Conservation (phyloP, 2,113 vertebrate genomes). For the Atractosteus spatula region DNA sequence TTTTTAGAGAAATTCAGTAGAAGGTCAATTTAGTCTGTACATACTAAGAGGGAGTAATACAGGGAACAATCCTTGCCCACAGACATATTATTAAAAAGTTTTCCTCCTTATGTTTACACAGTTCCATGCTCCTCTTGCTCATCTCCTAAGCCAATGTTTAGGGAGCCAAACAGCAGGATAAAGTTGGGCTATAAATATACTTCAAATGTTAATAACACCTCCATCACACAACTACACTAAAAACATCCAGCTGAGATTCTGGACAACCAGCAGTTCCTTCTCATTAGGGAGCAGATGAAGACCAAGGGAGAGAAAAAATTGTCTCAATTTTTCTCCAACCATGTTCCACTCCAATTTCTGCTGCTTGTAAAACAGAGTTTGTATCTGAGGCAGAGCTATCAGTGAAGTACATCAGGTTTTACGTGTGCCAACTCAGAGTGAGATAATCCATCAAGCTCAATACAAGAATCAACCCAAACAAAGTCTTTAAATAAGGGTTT, state of each 20-base stretch:
- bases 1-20: too few species aligned
- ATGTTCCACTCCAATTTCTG: conserved; percentile 26
- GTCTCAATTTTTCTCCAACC: conserved; percentile 36
- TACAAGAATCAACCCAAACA: background rate
- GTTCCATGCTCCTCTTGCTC: too few species aligned
- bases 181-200: too few species aligned
- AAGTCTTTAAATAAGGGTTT: conserved; percentile 10
- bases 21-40: too few species aligned
- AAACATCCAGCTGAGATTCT: background rate
- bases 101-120: too few species aligned
- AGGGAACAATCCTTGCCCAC: too few species aligned
- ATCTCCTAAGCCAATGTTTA: too few species aligned
- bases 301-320: background rate
- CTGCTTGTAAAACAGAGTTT: conserved; percentile 13
- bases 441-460: background rate
- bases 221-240: too few species aligned
- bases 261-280: background rate
- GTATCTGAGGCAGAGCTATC: conserved; percentile 19
- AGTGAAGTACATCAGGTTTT: conserved; percentile 26
- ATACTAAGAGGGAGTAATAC: too few species aligned
- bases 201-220: too few species aligned
- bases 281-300: background rate
- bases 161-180: too few species aligned
- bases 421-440: background rate
- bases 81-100: too few species aligned